Percentiles rank a stretch among this genome's conserved stretches.
Evolutionary conservation across 2,797 vertebrate species (phyloP).

Genomic region (Myiothlypis chrysogaster): DNA sequence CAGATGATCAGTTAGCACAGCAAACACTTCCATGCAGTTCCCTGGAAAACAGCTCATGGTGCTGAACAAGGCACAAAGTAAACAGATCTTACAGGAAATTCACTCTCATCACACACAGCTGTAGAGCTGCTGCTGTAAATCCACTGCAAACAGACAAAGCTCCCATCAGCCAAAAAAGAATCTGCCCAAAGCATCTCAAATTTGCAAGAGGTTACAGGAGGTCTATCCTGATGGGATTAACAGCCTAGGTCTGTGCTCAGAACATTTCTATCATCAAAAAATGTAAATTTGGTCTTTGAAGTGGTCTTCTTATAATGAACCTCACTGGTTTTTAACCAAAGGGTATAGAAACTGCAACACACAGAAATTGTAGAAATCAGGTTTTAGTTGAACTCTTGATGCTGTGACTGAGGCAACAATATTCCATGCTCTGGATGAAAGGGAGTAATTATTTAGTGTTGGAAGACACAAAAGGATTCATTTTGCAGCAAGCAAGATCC

Average conservation of each 20-base stretch:
- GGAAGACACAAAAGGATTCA: neutral
- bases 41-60: neutral
- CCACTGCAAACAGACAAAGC: neutral
- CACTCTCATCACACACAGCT: neutral
- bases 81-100: neutral
- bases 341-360: neutral
- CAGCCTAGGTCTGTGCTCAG: neutral
- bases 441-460: neutral
- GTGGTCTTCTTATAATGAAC: neutral
- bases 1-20: neutral
- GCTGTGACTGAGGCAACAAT: neutral
- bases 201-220: neutral
- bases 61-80: neutral
- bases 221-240: neutral
- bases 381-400: neutral
- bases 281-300: conserved; percentile 27
- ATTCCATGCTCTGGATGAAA: neutral
- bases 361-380: neutral
- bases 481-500: neutral
- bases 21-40: neutral
- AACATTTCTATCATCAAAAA: neutral
- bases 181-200: neutral
- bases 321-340: neutral
- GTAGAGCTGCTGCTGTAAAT: neutral
- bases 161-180: neutral